Base-by-base conservation (phyloP, 2,113 vertebrate species). In the Psittacara wagleri region DNA sequence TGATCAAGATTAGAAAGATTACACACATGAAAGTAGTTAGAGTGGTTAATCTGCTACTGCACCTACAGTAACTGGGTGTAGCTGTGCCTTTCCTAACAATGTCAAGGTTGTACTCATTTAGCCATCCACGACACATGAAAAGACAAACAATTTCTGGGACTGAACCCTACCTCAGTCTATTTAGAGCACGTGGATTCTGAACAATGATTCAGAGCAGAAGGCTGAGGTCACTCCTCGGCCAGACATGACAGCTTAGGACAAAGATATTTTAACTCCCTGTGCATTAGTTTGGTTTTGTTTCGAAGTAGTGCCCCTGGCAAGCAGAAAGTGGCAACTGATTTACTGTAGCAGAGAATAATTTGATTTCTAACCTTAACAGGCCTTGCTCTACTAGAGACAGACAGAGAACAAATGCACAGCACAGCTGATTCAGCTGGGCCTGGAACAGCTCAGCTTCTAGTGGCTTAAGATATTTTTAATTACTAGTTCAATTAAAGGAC, bases 11-110 rank as follows among this genome's bases (percentile, higher is more conserved):
- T 89, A 92, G 82, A 89, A 95, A 96, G 94, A 96, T 95, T 92
- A 93, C 69, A 94, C 79, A 94, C 90, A 95, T 51, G 64, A 86
- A 81, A 96, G 89, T 13, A 91, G 84, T 92, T 88, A 72, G 52
- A 81, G 92, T 95, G 74, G 90, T 97, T 97, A 97, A 97, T 97
- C 95, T 97, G 76, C 96, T 96, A 95, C 95, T 95, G 92, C 67
- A 94, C 62, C 80, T 83, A 49, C 83, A 94, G 76, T 77, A 63
- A 84, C 67, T 80, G 90, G 76, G 90, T 35, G 88, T 92, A 95
- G 83, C 83, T 91, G 81, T 14, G 62, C 85, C 96, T 95, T 96
- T 96, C 92, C 74, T 64, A 94, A 95, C 86, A 84, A 92, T 88
- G 90, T 94, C 95, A 97, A 96, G 90, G 93, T 80, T 95, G 73